Base-by-base conservation (phyloP, 2,797 vertebrate genomes). In the Eospalax fontanierii region DNA sequence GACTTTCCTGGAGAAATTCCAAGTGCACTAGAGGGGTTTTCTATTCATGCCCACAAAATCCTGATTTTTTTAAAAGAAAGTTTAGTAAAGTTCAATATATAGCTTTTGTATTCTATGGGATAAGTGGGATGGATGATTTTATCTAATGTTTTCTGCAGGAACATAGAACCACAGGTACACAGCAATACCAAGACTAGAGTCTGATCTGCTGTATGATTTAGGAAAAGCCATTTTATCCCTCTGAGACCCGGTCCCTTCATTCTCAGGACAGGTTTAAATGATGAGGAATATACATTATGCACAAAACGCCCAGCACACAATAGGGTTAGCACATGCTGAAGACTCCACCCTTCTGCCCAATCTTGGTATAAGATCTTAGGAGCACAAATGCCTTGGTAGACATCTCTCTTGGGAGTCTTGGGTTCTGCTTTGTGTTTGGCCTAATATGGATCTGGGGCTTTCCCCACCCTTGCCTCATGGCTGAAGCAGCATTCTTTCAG, bases 351-450 rank as follows among this genome's bases (percentile, higher is more conserved):
- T 75, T 43, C 33, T 86, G 30, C 26, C 1, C 71, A n/a, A 0
- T 12, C 35, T 68, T 26, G 14, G 30, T 26, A 7, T 54, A 50
- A 8, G 4, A 19, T 16, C 43, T 83, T 24, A 19, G 54, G 43
- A 78, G 6, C 5, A 22, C 2, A 50, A 43, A 26, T 43, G 43
- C 26, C 54, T 94, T 71, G 40, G 50, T 26, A 70, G 40, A 61
- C 26, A 21, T 18, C 16, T 46, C n/a, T 35, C 4, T 0, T 61
- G 63, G 26, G 89, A 70, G 83, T 59, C 79, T 80, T 22, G 46
- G 40, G 24, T 40, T 94, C 80, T 87, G 57, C 46, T 65, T 10
- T 83, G 74, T 43, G 54, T 86, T 84, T 91, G 87, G 82, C 43
- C 28, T 76, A 16, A 21, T 8, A 15, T 21, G 30, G 43, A 86